phyloP scores from a whole-genome alignment of 2,797 vertebrate genomes.

The Brachyalestes nurse region DNA sequence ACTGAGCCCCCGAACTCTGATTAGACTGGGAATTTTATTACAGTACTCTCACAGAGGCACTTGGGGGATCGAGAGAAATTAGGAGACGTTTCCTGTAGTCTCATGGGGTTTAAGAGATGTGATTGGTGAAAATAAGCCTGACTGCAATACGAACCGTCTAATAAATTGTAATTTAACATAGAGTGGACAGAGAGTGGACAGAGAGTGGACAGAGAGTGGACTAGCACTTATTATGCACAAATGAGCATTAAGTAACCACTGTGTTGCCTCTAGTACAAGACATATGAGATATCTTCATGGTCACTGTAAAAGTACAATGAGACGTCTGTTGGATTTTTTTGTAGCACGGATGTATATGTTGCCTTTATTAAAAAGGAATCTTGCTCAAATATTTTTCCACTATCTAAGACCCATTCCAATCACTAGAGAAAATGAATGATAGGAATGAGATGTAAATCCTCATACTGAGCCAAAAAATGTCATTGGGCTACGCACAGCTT shows the following conservation, averaged over 20 bases:
- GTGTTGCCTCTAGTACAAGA: neutral
- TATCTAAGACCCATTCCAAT: too few relatives aligned
- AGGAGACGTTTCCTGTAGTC: constrained; percentile 24
- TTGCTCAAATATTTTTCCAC: too few relatives aligned
- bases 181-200: neutral
- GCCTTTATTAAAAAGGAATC: too few relatives aligned
- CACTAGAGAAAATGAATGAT: too few relatives aligned
- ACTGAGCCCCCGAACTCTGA: constrained; percentile 19
- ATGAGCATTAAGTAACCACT: neutral
- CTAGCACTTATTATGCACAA: neutral
- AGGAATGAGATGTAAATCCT: too few relatives aligned
- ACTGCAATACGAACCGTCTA: neutral
- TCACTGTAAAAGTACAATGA: too few relatives aligned
- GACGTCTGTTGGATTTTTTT: too few relatives aligned
- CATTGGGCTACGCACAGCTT: too few relatives aligned
- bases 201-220: neutral
- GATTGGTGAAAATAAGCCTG: constrained; percentile 19
- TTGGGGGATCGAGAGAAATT: constrained; percentile 10
- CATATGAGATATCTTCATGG: too few relatives aligned
- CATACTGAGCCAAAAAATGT: too few relatives aligned
- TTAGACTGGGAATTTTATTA: constrained; percentile 41
- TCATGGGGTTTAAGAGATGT: constrained; percentile 13
- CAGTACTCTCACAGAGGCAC: constrained; percentile 11
- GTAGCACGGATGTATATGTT: too few relatives aligned
- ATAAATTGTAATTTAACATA: neutral